Evolutionary conservation across 2,113 vertebrate species (phyloP).

Genomic region (Coracopsis vasa): DNA sequence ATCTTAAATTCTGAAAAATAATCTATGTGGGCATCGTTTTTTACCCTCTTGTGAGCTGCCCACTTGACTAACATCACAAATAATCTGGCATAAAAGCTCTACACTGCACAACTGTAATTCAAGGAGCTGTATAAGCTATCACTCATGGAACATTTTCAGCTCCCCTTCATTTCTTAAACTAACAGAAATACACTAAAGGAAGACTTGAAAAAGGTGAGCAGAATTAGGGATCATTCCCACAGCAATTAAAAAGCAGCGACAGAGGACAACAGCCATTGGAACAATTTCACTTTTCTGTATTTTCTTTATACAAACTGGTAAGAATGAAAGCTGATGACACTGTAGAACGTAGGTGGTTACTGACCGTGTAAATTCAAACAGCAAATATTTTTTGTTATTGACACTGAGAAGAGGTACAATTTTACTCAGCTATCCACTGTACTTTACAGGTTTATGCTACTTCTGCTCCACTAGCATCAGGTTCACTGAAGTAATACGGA

Average conservation of each 20-base stretch:
- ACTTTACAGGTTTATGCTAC: background rate
- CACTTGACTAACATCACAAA: background rate
- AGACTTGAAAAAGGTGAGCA: background rate
- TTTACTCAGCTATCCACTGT: background rate
- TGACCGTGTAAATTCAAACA: background rate
- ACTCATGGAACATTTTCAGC: background rate
- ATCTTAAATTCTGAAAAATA: background rate
- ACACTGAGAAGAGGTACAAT: background rate
- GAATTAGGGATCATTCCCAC: background rate
- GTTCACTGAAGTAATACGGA: background rate
- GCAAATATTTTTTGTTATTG: background rate
- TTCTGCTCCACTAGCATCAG: background rate
- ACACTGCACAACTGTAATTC: background rate
- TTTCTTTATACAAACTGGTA: background rate
- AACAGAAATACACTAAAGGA: background rate
- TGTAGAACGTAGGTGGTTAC: background rate
- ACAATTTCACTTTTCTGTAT: background rate
- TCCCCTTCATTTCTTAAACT: background rate
- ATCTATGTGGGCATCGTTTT: background rate
- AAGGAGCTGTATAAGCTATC: background rate
- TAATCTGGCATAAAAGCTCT: background rate
- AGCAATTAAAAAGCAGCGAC: background rate
- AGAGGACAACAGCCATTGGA: background rate
- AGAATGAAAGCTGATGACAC: background rate
- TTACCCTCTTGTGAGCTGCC: background rate